Base-by-base conservation (phyloP, 2,113 vertebrate genomes). In the Amazona guildingii region DNA sequence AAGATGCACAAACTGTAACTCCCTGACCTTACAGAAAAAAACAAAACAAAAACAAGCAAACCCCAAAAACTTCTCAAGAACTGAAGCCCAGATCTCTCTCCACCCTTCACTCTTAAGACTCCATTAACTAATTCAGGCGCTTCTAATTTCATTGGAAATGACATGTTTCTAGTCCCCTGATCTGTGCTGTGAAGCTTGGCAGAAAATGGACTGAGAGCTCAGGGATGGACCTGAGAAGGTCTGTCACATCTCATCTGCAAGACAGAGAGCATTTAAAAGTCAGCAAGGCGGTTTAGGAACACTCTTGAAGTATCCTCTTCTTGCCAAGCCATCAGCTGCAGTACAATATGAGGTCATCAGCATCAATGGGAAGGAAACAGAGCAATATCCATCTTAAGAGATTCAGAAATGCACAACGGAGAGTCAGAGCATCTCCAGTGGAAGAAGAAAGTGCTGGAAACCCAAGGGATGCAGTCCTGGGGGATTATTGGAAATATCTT, bases 241-340 rank as follows among this genome's bases (percentile, higher is more conserved):
- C 92, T 81, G 72, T 92, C 95, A 70, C 82, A 70, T 76, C 81
- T 75, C 79, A 83, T 86, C 88, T 52, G 82, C n/a, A 41, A 77
- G 88, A 59, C 20, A 19, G 66, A 86, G 41, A 62, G 35, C 37
- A 13, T 8, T 51, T 14, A 49, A 9, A n/a, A 90, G 69, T 9
- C 68, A 83, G 75, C 44, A 54, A 6, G 10, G 35, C 1, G 0
- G 18, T 13, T 86, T 3, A 43, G 74, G 20, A 89, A 67, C 37
- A 80, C 9, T 72, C 63, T n/a, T 18, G 74, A 73, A 49, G 39
- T 37, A n/a, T 11, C 43, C 49, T 78, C 43, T 12, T 48, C 83
- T 37, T n/a, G 64, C 62, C 57, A 64, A 69, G 66, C 61, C 80
- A 67, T 11, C 62, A 18, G 63, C 49, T 68, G 59, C 73, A 0